Base-by-base conservation (phyloP, 2,888 invertebrate genomes). In the Chrysopilus asiliformis region DNA sequence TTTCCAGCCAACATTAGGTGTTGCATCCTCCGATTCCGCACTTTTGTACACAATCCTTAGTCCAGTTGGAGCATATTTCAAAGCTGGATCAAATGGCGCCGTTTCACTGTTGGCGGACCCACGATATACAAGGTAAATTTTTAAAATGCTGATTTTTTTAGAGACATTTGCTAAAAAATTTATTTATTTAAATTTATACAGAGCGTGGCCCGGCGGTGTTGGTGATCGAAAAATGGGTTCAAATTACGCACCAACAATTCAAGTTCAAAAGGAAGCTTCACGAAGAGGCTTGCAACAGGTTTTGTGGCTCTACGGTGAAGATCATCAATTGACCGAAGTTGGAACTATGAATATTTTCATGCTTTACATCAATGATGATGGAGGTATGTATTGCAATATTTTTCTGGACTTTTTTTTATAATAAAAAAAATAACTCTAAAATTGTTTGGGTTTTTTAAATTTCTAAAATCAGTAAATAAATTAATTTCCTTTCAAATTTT, bases 311-410 rank as follows among this genome's bases (percentile, higher is more conserved):
- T 94, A 83, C 55, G 97, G 95, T 3, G 79, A 86, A 2, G 80
- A 97, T 52, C 80, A 93, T 55, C 76, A 90, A 58, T 57, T 98
- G 17, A 97, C 98, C 0, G 98, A 98, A 71, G 94, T 89, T 30
- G 98, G 98, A 35, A 87, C 95, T 10, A 98, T 98, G 98, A 98
- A 98, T 58, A 76, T 98, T 36, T 95, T 97, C 59, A 72, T 91
- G 58, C 77, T 84, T 52, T 80, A 78, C 64, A 70, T 81, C 45
- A 86, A 95, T 56, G 82, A 89, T 36, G 68, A 84, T 55, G 95
- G 94, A 73, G 87, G 91, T 91, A 63, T 62, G 62, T 51, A 36
- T 22, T 17, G 10, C 22, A 6, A n/a, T n/a, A 17, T 20, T 36
- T 35, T 39, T 42, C 35, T 43, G 32, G 36, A 31, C 17, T 20